A percentile compares a stretch with the other conserved stretches of the same genome.
phyloP scores from a whole-genome alignment of 1,140 invertebrate species.

The Eupeodes corollae region DNA sequence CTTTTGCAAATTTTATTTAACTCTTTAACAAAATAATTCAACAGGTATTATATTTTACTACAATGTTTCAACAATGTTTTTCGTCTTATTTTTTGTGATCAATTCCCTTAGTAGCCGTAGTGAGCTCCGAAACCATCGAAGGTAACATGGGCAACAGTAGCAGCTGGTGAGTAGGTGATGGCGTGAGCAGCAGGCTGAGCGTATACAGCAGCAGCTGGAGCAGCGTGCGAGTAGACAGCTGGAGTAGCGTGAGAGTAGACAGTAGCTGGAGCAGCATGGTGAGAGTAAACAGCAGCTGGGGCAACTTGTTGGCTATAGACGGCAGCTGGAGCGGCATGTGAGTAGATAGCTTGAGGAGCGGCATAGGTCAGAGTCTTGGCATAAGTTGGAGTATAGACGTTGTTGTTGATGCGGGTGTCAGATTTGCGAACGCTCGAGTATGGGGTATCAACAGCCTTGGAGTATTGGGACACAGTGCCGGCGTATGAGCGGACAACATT shows the following conservation, averaged over 20 bases:
- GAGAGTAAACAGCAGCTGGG: conserved; percentile 21
- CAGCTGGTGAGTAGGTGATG: conserved; percentile 39
- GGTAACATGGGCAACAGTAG: conserved; percentile 41
- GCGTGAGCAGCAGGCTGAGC: conserved; percentile 22
- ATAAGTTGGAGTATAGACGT: conserved; percentile 38
- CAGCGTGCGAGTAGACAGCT: conserved; percentile 21
- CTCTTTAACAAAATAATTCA: too few relatives aligned
- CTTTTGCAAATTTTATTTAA: too few relatives aligned
- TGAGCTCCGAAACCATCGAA: conserved; percentile 41
- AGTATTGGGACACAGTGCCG: conserved; percentile 47
- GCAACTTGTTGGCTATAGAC: conserved; percentile 18
- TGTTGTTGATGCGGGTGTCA: conserved; percentile 49
- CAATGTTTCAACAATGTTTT: too few relatives aligned
- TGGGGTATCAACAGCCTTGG: conserved; percentile 50
- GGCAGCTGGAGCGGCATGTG: conserved; percentile 30
- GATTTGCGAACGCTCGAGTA: conserved; percentile 51
- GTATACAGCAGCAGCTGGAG: conserved; percentile 21
- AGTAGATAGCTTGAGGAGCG: conserved; percentile 23
- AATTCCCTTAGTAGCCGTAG: conserved; percentile 38
- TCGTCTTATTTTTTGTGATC: too few relatives aligned
- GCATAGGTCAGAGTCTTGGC: conserved; percentile 32
- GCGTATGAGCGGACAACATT: conserved; percentile 45
- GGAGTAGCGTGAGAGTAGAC: conserved; percentile 23
- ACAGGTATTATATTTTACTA: neutral
- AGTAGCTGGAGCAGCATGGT: conserved; percentile 16